A percentile compares a stretch with the other conserved stretches of the same genome.
Evolutionary conservation across 2,797 vertebrate species (phyloP).

Genomic region (Rhinophrynus dorsalis): DNA sequence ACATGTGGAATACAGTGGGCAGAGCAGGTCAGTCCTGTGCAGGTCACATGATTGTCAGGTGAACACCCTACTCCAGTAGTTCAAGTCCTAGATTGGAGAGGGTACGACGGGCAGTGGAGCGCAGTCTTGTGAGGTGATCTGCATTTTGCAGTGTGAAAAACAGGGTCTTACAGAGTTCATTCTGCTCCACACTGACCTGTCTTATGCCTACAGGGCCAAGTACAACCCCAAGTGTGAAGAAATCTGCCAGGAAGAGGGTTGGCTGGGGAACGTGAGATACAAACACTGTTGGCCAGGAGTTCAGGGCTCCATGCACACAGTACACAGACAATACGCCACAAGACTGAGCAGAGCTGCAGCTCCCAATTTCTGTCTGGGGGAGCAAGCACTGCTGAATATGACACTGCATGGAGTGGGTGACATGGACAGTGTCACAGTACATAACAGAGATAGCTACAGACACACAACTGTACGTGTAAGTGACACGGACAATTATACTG

Average conservation of each 20-base stretch:
- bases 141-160: neutral
- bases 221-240: neutral
- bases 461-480: slow-evolving; percentile 21
- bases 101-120: neutral
- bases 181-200: neutral
- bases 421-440: slow-evolving; percentile 15
- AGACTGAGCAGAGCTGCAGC: neutral
- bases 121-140: neutral
- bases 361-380: neutral
- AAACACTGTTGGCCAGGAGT: neutral
- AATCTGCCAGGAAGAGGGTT: neutral
- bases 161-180: neutral
- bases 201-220: neutral
- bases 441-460: slow-evolving; percentile 6
- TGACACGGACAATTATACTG: slow-evolving; percentile 24
- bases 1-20: slow-evolving; percentile 3
- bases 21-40: neutral
- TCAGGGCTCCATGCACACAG: neutral
- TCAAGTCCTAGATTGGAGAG: neutral
- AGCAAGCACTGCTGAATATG: slow-evolving; percentile 2
- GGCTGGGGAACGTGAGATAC: neutral
- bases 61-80: slow-evolving; percentile 13
- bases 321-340: slow-evolving; percentile 8
- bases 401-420: slow-evolving; percentile 17
- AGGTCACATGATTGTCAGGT: slow-evolving; percentile 39